Percentiles rank a stretch among this genome's conserved stretches.
Conservation (phyloP, 2,113 vertebrate genomes). For the Erpornis zantholeuca region DNA sequence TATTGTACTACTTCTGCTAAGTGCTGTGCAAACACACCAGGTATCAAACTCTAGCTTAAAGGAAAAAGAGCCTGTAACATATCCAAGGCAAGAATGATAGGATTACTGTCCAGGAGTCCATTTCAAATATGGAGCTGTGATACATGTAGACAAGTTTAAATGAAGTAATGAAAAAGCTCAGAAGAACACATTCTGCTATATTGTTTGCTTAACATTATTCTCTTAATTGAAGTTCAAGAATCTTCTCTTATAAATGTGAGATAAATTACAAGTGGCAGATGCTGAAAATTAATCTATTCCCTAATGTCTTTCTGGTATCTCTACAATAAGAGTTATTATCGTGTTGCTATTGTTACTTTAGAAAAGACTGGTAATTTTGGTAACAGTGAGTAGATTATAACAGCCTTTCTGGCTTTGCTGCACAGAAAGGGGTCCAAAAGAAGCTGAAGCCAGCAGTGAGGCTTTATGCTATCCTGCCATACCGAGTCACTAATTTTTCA, state of each 20-base stretch:
- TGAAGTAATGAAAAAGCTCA: neutral
- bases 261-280: neutral
- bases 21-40: neutral
- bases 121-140: constrained; percentile 1
- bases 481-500: neutral
- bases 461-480: neutral
- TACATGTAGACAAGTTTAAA: neutral
- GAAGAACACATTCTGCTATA: neutral
- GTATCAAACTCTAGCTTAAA: neutral
- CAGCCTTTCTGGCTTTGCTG: constrained; percentile 1
- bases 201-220: neutral
- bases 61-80: neutral
- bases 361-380: constrained; percentile 21
- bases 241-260: neutral
- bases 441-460: neutral
- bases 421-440: constrained; percentile 10
- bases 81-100: neutral
- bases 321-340: constrained; percentile 2
- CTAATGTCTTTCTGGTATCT: neutral
- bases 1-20: neutral
- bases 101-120: neutral
- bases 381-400: constrained; percentile 43
- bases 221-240: neutral
- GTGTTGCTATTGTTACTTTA: neutral
- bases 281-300: neutral